These are phyloP conservation scores for Notarius lentiginosus DNA, from an alignment of 2,113 vertebrate genomes.

Conservation along the genomic window DNA sequence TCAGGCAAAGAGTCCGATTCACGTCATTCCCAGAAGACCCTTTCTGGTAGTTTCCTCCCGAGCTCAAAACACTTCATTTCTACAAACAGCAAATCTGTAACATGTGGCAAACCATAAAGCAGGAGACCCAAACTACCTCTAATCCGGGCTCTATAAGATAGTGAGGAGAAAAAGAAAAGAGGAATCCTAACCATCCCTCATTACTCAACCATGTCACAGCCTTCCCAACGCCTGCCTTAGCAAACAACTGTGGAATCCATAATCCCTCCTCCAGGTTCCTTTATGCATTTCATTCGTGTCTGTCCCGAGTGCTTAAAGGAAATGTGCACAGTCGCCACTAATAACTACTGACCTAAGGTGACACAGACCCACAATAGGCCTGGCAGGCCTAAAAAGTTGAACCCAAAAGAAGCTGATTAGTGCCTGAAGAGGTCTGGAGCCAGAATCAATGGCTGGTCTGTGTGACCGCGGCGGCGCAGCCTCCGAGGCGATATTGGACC, in stretches of 20 bases:
- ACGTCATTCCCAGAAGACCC: neutral
- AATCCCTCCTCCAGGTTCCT: slow-evolving; percentile 88
- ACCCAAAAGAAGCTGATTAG: slow-evolving; percentile 92
- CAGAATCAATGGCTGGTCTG: slow-evolving; percentile 90
- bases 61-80: neutral
- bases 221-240: slow-evolving; percentile 79
- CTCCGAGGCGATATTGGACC: slow-evolving; percentile 76
- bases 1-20: too few species aligned
- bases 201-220: slow-evolving; percentile 98
- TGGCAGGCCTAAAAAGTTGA: slow-evolving; percentile 84
- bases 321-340: slow-evolving; percentile 92
- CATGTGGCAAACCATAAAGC: slow-evolving; percentile 39
- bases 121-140: slow-evolving; percentile 46
- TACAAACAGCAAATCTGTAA: slow-evolving; percentile 35
- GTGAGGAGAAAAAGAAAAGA: slow-evolving; percentile 22
- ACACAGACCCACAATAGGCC: slow-evolving; percentile 89
- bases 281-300: slow-evolving; percentile 85
- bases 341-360: slow-evolving; percentile 97
- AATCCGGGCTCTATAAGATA: slow-evolving; percentile 15
- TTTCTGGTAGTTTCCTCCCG: neutral
- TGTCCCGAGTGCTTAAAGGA: slow-evolving; percentile 90
- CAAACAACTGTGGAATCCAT: slow-evolving; percentile 81
- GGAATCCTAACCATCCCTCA: slow-evolving; percentile 79
- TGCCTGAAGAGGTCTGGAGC: slow-evolving; percentile 89
- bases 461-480: slow-evolving; percentile 68